Evolutionary conservation across 2,113 vertebrate species (phyloP).

Genomic region (Cavia aperea): DNA sequence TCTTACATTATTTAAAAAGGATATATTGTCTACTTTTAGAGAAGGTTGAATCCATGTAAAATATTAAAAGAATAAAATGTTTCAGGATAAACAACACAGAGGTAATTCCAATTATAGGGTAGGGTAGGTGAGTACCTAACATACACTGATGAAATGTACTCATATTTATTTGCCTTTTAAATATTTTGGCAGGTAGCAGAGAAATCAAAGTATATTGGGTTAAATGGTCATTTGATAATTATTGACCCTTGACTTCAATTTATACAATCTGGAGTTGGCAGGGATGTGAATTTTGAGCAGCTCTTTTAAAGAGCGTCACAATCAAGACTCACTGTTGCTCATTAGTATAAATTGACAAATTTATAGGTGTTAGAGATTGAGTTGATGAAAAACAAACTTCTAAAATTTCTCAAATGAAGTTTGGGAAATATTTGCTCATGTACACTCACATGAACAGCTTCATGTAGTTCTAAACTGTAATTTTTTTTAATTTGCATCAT

Average conservation of each 20-base stretch:
- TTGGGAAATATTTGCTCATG: not conserved
- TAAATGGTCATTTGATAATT: slow-evolving; percentile 14
- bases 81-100: not conserved
- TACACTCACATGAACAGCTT: slow-evolving; percentile 20
- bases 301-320: not conserved
- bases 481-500: slow-evolving; percentile 2
- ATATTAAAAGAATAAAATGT: not conserved
- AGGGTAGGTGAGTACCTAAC: not conserved
- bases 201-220: not conserved
- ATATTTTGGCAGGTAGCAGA: not conserved
- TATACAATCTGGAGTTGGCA: not conserved
- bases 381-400: not conserved
- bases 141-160: not conserved
- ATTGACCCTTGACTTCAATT: slow-evolving; percentile 36
- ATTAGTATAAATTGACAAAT: slow-evolving; percentile 25
- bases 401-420: not conserved
- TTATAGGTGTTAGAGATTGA: not conserved
- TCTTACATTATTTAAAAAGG: not conserved
- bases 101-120: not conserved
- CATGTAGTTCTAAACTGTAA: not conserved
- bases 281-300: slow-evolving; percentile 15
- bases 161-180: not conserved
- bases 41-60: not conserved
- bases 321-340: not conserved
- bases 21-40: slow-evolving; percentile 9